Evolutionary conservation across 53 echinoderm and acorn worm genomes (phyloP).

Genomic region (Luidia sarsii): DNA sequence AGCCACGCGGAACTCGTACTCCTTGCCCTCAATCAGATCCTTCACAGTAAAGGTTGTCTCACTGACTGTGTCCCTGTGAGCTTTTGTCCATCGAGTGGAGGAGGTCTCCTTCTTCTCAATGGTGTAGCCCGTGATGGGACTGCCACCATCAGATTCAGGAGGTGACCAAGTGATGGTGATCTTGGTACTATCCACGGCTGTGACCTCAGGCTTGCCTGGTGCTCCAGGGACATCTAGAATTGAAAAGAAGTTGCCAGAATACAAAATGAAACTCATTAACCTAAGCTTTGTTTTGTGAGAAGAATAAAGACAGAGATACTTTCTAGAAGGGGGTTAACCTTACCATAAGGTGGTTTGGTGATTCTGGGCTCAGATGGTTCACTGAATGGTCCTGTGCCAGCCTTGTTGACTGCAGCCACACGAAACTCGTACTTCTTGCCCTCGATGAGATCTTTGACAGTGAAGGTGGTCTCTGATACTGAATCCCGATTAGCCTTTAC

Average conservation of each 20-base stretch:
- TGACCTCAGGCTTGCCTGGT: constrained; percentile 67
- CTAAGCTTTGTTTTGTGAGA: background rate
- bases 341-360: constrained; percentile 93
- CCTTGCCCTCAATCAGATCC: constrained; percentile 62
- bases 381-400: constrained; percentile 86
- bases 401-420: constrained; percentile 87
- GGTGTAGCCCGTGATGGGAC: constrained; percentile 67
- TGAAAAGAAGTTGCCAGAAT: background rate
- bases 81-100: constrained; percentile 61
- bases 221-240: constrained; percentile 73
- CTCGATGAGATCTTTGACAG: constrained; percentile 79
- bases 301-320: too few species aligned
- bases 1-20: constrained; percentile 73
- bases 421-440: constrained; percentile 82
- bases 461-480: constrained; percentile 63
- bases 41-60: constrained; percentile 59
- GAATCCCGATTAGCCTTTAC: constrained; percentile 66
- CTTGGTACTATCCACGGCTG: constrained; percentile 62
- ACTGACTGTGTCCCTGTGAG: constrained; percentile 49
- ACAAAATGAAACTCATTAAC: too few species aligned
- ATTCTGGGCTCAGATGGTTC: constrained; percentile 71
- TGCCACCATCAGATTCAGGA: constrained; percentile 74
- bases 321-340: too few species aligned
- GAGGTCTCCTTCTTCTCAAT: constrained; percentile 70
- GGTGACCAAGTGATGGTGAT: constrained; percentile 78